Evolutionary conservation across 1,140 invertebrate genomes (phyloP).

Genomic region (Antheraea pernyi): DNA sequence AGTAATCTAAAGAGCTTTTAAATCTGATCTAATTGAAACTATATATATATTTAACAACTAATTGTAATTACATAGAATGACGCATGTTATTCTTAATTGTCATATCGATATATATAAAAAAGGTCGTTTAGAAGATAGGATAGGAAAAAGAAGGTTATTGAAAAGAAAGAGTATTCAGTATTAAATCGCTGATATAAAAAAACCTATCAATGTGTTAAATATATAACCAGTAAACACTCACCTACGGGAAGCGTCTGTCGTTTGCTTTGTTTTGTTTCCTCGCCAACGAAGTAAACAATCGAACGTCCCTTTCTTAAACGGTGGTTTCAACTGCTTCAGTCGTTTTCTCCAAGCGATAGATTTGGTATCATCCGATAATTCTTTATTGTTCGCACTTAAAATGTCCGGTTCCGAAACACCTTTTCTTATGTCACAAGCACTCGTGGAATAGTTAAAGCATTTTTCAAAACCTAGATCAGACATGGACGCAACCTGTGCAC

Average conservation of each 20-base stretch:
- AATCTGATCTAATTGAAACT: not conserved
- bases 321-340: constrained; percentile 60
- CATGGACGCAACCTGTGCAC: constrained; percentile 49
- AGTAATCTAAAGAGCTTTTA: not conserved
- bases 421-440: constrained; percentile 59
- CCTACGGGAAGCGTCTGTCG: constrained; percentile 16
- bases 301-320: constrained; percentile 65
- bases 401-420: constrained; percentile 66
- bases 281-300: constrained; percentile 65
- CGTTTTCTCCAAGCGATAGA: constrained; percentile 52
- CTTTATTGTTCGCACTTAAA: constrained; percentile 36
- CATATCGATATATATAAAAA: no score
- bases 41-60: no score
- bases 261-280: constrained; percentile 47
- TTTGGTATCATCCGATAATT: constrained; percentile 39
- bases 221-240: constrained; percentile 17
- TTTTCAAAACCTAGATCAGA: constrained; percentile 57
- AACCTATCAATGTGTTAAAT: not conserved
- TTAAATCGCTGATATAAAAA: no score
- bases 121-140: no score
- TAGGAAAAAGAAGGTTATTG: no score
- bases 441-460: constrained; percentile 46
- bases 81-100: no score
- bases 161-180: no score
- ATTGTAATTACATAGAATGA: no score